These are phyloP conservation scores for Callyntrura sp. DNA, from an alignment of 2,888 invertebrate genomes.

Conservation along the genomic window DNA sequence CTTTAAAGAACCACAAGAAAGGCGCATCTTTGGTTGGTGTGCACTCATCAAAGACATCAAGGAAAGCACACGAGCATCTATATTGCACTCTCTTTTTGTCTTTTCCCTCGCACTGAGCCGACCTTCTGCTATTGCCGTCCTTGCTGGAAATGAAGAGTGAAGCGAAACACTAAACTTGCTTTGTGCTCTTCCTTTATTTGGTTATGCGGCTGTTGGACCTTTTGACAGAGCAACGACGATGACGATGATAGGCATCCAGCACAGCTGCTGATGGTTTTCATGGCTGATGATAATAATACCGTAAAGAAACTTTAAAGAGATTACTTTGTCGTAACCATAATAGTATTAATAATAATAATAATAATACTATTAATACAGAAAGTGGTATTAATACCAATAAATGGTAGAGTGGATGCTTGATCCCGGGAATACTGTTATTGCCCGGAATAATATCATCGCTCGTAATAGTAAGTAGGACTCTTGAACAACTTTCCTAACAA, in stretches of 20 bases:
- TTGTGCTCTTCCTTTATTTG: conserved; percentile 10
- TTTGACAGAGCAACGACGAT: not conserved
- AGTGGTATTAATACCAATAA: conserved; percentile 60
- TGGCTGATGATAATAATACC: conserved; percentile 48
- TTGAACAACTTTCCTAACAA: conserved; percentile 15
- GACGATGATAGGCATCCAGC: not conserved
- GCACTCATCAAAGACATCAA: conserved; percentile 66
- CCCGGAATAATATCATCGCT: not conserved
- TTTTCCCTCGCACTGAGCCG: not conserved
- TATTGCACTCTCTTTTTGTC: conserved; percentile 35
- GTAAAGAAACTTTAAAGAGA: conserved; percentile 66
- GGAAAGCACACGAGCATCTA: not conserved
- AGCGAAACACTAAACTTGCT: not conserved
- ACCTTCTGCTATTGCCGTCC: not conserved
- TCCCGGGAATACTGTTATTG: conserved; percentile 60
- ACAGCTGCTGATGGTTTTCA: conserved; percentile 60
- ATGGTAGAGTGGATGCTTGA: conserved; percentile 50
- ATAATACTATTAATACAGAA: conserved; percentile 54
- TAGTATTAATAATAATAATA: conserved; percentile 49
- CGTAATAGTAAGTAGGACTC: conserved; percentile 15
- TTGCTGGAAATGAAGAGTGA: not conserved
- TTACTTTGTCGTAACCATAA: conserved; percentile 69
- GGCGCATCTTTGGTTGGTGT: conserved; percentile 38
- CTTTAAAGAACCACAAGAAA: conserved; percentile 48
- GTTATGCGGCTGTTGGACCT: not conserved